phyloP scores from a whole-genome alignment of 2,888 invertebrate genomes.

The Macrophya alboannulata region DNA sequence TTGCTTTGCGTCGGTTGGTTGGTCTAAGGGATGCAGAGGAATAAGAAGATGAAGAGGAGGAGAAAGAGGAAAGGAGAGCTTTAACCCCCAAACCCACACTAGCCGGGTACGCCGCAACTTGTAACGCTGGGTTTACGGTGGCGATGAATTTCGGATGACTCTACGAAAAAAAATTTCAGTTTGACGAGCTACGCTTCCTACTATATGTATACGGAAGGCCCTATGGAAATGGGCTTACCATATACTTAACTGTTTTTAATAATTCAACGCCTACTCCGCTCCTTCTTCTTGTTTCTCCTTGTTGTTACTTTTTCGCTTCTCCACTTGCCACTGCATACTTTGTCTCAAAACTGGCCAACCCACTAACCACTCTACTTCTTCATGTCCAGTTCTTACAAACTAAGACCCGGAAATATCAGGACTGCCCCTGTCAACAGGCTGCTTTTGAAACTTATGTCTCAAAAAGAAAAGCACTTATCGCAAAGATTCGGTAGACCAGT shows the following conservation, averaged over 20 bases:
- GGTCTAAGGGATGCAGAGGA: background rate
- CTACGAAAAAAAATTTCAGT: slow-evolving; percentile 71
- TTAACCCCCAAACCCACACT: background rate
- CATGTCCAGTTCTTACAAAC: background rate
- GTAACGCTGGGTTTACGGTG: slow-evolving; percentile 72
- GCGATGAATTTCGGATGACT: slow-evolving; percentile 75
- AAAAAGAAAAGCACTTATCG: background rate
- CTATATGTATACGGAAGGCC: background rate
- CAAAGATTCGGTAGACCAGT: background rate
- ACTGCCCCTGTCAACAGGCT: too few relatives aligned
- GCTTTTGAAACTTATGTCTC: background rate
- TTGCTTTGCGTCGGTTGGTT: background rate
- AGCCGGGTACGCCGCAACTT: slow-evolving; percentile 63
- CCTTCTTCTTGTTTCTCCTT: background rate
- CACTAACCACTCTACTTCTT: background rate
- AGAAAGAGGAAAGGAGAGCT: background rate
- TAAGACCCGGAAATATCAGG: background rate
- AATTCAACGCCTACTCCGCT: slow-evolving; percentile 29
- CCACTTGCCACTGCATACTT: background rate
- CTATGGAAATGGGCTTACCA: slow-evolving; percentile 48
- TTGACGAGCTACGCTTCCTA: slow-evolving; percentile 67
- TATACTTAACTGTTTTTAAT: slow-evolving; percentile 52
- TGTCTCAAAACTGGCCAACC: background rate
- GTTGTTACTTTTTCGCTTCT: background rate
- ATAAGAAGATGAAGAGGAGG: background rate